Conservation (phyloP, 2,888 invertebrate species). For the Baccha elongata region DNA sequence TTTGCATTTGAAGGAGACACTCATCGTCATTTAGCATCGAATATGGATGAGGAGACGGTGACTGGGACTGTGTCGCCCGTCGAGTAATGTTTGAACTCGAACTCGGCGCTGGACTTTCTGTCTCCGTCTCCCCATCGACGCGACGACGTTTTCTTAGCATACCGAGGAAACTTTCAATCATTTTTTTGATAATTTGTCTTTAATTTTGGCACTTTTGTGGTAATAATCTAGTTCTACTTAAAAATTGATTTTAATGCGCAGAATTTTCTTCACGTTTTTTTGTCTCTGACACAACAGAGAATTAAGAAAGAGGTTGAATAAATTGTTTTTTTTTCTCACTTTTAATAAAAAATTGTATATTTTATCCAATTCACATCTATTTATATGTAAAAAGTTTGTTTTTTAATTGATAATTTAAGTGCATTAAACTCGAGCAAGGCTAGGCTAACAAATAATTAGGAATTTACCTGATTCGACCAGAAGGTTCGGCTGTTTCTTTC, state of each 20-base stretch:
- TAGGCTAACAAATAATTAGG: constrained; percentile 50
- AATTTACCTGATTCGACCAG: constrained; percentile 72
- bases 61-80: constrained; percentile 8
- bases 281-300: constrained; percentile 18
- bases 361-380: constrained; percentile 55
- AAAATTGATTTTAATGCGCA: constrained; percentile 5
- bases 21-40: constrained; percentile 44
- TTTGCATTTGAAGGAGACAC: constrained; percentile 39
- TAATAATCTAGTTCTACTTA: not conserved
- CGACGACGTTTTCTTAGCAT: constrained; percentile 79
- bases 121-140: constrained; percentile 74
- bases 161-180: constrained; percentile 79
- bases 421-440: constrained; percentile 34
- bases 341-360: constrained; percentile 31
- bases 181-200: constrained; percentile 44
- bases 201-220: not conserved
- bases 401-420: constrained; percentile 21
- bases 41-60: constrained; percentile 38
- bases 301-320: not conserved
- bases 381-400: constrained; percentile 19
- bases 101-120: constrained; percentile 6
- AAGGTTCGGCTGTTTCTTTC: constrained; percentile 61
- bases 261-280: constrained; percentile 10
- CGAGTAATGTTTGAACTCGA: not conserved
- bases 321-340: not conserved